These are phyloP conservation scores for Bombyx mandarina DNA, from an alignment of 1,140 invertebrate species.

Conservation along the genomic window DNA sequence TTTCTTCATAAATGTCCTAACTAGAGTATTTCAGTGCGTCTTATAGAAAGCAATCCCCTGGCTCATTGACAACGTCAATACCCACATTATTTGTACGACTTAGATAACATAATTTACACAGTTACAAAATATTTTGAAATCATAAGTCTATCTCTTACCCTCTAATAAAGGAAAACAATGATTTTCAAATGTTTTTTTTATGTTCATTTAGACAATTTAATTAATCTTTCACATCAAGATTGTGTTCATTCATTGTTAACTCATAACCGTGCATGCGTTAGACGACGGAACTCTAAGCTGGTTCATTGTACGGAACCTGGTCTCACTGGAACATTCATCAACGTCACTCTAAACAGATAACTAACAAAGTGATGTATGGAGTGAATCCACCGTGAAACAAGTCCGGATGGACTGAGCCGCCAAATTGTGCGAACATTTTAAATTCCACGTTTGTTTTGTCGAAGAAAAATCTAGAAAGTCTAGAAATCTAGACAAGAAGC, in stretches of 20 bases:
- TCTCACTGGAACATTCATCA: constrained; percentile 31
- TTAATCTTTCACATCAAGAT: constrained; percentile 12
- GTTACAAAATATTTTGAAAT: no score
- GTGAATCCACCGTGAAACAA: constrained; percentile 29
- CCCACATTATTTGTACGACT: no score
- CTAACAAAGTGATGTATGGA: constrained; percentile 37
- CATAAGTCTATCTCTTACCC: not conserved
- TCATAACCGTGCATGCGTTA: constrained; percentile 7
- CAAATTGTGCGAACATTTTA: not conserved
- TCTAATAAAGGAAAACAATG: not conserved
- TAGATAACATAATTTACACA: no score
- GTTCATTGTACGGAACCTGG: constrained; percentile 10
- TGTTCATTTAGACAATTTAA: not conserved
- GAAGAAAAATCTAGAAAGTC: no score
- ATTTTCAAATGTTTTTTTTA: not conserved
- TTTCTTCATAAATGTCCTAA: no score
- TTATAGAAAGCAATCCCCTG: no score
- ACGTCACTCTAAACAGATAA: constrained; percentile 35
- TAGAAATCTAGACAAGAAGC: no score
- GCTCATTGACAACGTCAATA: no score
- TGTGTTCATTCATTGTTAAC: constrained; percentile 1
- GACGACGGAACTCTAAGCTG: constrained; percentile 12
- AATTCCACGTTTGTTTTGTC: not conserved
- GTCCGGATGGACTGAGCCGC: constrained; percentile 5
- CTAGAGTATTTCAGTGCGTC: no score